phyloP scores from a whole-genome alignment of 2,113 vertebrate species.

The Silurus meridionalis region DNA sequence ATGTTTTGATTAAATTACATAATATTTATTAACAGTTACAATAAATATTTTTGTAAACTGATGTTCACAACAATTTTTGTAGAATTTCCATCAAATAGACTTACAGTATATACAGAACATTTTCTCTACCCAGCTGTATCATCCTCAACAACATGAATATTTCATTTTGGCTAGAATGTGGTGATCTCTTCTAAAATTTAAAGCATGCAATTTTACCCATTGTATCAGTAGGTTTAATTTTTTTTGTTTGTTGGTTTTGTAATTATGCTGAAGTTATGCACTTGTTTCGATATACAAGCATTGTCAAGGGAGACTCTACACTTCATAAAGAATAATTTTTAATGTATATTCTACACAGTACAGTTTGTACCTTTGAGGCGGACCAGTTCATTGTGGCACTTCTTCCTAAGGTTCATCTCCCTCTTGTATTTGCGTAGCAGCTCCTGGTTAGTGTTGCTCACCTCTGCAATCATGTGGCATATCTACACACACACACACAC shows the following conservation, averaged over 20 bases:
- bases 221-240: not conserved
- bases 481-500: slow-evolving; percentile 71
- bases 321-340: not conserved
- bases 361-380: slow-evolving; percentile 82
- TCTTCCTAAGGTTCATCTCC: slow-evolving; percentile 95
- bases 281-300: not conserved
- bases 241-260: not conserved
- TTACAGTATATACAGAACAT: not conserved
- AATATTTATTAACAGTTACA: too few species aligned
- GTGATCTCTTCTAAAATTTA: not conserved
- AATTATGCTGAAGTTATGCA: not conserved
- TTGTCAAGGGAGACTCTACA: not conserved
- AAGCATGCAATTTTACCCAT: not conserved
- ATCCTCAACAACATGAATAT: not conserved
- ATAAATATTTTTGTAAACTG: too few species aligned
- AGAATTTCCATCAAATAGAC: not conserved
- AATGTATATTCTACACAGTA: not conserved
- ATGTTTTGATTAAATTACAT: not conserved
- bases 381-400: slow-evolving; percentile 94
- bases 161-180: not conserved
- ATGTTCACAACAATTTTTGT: not conserved
- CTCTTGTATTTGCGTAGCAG: slow-evolving; percentile 90
- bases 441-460: slow-evolving; percentile 85
- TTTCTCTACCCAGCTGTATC: not conserved
- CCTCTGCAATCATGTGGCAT: slow-evolving; percentile 86